These are phyloP conservation scores for Stratiolaelaps scimitus DNA, from an alignment of 1,140 invertebrate genomes.

Conservation along the genomic window DNA sequence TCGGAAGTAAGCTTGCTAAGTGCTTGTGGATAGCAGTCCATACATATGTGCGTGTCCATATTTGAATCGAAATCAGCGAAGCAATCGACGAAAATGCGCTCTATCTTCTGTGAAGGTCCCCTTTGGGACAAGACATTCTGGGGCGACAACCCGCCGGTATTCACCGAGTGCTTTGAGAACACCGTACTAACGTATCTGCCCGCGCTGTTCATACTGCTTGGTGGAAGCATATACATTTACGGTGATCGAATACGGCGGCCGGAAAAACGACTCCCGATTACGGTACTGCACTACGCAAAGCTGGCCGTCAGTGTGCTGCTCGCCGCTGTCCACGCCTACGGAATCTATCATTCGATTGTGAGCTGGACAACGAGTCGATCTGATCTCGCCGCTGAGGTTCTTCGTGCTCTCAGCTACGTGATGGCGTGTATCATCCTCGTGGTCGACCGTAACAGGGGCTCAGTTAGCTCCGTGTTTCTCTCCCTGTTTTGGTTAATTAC, in stretches of 20 bases:
- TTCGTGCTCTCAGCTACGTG: neutral
- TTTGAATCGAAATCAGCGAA: no score
- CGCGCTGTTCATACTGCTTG: neutral
- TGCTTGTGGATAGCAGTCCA: no score
- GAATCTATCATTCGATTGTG: neutral
- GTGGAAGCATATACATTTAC: neutral
- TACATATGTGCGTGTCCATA: no score
- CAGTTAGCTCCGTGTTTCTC: neutral
- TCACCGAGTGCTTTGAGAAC: conserved; percentile 5
- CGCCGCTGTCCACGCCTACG: neutral
- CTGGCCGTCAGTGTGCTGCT: neutral
- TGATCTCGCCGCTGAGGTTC: neutral
- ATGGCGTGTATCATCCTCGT: neutral
- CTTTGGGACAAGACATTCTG: neutral
- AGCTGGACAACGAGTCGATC: neutral
- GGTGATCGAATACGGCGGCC: neutral
- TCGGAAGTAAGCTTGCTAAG: no score
- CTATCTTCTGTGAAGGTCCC: neutral
- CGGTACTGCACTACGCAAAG: neutral
- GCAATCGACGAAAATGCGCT: neutral
- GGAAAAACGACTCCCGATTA: neutral
- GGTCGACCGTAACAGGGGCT: neutral
- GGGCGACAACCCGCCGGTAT: neutral
- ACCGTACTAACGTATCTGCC: neutral
- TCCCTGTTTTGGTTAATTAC: neutral